Base-by-base conservation (phyloP, 2,888 invertebrate genomes). In the Phyto melanocephala region DNA sequence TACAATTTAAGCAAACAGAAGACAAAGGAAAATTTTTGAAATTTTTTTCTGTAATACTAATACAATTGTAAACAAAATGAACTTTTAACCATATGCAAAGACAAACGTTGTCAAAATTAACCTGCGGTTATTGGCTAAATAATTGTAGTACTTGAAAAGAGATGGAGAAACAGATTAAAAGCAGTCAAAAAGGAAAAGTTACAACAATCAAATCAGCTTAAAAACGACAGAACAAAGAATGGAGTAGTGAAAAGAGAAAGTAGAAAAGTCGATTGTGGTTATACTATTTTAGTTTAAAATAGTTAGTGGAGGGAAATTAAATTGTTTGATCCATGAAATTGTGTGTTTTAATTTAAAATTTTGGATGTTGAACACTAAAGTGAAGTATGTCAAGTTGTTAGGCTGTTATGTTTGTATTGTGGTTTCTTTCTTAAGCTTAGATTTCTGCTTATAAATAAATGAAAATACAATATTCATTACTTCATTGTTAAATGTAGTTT, bases 61-160 rank as follows among this genome's bases (percentile, higher is more conserved):
- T 56, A 15, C n/a, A 22, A 15, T 20, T 0, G 5, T 37, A 58
- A 68, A 40, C 13, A 35, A 52, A 60, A 2, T 33, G 10, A 20
- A 47, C 28, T 56, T 40, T 10, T 22, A 20, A 67, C 58, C 72
- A 5, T 58, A 62, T 24, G 56, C 35, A 20, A 24, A 28, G 45
- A 50, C 37, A 70, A 65, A 58, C 37, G 24, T 58, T 62, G 56
- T 28, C 40, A 63, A 58, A 72, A 77, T 68, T 62, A 74, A 74
- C 50, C 70, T 79, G 82, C 28, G 82, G 82, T 82, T 71, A 67
- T 42, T 52, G 28, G 42, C 15, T 3, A 52, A 72, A 60, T 58
- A 47, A 11, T 28, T 56, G 50, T 17, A n/a, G n/a, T n/a, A n/a
- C 20, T 15, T 28, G 5, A 37, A 28, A 28, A 28, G 28, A 6